phyloP scores from a whole-genome alignment of 2,797 vertebrate genomes.

The Chelonia mydas region DNA sequence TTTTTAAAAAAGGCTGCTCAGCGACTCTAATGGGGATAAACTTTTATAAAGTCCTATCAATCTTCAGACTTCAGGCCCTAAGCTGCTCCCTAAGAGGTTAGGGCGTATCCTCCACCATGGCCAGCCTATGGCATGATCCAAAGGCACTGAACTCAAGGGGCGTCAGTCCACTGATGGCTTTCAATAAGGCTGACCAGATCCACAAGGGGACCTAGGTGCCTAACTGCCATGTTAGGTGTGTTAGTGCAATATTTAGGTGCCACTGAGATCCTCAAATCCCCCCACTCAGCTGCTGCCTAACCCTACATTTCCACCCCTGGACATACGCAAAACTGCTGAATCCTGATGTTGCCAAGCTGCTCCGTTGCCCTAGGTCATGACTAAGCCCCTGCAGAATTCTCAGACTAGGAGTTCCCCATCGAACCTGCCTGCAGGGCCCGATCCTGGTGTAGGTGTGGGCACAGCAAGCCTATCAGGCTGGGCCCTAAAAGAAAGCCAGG shows the following conservation, averaged over 20 bases:
- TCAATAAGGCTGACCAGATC: neutral
- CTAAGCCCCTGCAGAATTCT: neutral
- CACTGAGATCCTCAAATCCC: neutral
- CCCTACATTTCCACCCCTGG: too few species aligned
- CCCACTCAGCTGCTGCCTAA: too few species aligned
- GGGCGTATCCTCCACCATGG: neutral
- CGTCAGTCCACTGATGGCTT: neutral
- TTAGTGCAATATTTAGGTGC: neutral
- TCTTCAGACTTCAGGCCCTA: neutral
- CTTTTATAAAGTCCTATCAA: neutral
- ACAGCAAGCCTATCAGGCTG: neutral
- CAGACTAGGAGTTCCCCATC: too few species aligned
- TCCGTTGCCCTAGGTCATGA: neutral
- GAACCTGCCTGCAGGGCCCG: neutral
- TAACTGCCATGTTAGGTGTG: too few species aligned
- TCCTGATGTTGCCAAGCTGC: neutral
- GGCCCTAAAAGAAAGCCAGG: neutral
- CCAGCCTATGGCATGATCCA: neutral
- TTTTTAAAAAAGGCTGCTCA: neutral
- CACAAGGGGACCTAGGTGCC: neutral
- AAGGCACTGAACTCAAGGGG: neutral
- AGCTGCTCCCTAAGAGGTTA: neutral
- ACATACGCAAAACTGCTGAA: neutral
- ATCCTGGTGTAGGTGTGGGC: too few species aligned
- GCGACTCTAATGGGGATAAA: fast-evolving